phyloP scores from a whole-genome alignment of 2,797 vertebrate genomes.

The Phalanger gymnotis region DNA sequence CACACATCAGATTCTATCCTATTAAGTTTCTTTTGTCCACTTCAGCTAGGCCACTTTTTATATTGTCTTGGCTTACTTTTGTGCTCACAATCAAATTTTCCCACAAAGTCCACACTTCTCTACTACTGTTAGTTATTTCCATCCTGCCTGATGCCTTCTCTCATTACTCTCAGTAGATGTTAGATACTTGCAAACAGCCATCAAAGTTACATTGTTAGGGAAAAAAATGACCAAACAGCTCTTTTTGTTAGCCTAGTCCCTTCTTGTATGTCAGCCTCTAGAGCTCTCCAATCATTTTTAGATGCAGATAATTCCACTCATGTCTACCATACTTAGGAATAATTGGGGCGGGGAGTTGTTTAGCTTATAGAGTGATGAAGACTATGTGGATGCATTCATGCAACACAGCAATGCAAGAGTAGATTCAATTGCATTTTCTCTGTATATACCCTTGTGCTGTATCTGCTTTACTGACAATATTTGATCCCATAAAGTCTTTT shows the following conservation, averaged over 20 bases:
- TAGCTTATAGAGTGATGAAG: not conserved
- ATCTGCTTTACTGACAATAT: conserved; percentile 28
- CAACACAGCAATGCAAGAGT: accelerated
- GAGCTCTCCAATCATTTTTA: not conserved
- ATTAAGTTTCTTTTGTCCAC: not conserved
- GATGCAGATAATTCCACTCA: not conserved
- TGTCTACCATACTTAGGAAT: not conserved
- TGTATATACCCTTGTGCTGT: not conserved
- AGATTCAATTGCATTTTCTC: not conserved
- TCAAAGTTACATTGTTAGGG: not conserved
- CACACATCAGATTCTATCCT: not conserved
- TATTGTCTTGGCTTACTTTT: not conserved
- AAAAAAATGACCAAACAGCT: not conserved
- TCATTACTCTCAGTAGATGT: not conserved
- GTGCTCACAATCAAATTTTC: not conserved
- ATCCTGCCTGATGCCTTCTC: not conserved
- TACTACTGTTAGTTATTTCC: too few relatives aligned
- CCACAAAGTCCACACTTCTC: not conserved
- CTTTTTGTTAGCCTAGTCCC: accelerated
- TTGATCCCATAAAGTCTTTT: conserved; percentile 73
- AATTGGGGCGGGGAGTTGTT: not conserved
- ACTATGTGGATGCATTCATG: not conserved
- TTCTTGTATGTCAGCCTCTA: not conserved
- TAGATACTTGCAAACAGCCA: not conserved
- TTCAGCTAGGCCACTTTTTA: not conserved